Evolutionary conservation across 92 coral and sea anemone genomes (phyloP), one percentile per base, ranked within the genome.

Genomic region (Desmophyllum pertusum): DNA sequence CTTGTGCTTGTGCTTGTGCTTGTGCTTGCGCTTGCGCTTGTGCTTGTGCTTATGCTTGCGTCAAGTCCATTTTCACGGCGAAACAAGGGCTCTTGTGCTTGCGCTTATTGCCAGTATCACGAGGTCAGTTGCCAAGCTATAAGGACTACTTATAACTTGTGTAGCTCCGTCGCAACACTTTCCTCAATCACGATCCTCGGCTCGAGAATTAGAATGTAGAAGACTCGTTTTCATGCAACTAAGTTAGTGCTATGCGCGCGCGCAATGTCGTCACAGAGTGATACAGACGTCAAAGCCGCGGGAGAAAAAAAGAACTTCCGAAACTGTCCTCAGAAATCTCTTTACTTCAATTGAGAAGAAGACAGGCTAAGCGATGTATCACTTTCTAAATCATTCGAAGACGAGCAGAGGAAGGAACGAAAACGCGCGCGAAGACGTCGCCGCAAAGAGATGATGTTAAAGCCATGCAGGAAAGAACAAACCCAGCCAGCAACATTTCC

Each of bases 401-500:
- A 84, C 25, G 85, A 84, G 1, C 74, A 66, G 21, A 88, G 61
- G 46, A 87, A 80, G 57, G 87, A 88, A 77, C 35, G 84, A 51
- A 88, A 78, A 82, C 83, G 87, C 25, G 40, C 55, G 10, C 83
- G 90, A 50, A 77, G 79, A 62, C 83, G 70, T 0, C 88, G 86
- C 33, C 80, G 70, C 11, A 87, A 65, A 66, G 85, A 77, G n/a
- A 85, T 67, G 45, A 76, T 63, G 45, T 39, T 48, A 17, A 87
- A 89, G 27, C 48, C 66, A 40, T 27, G 50, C 77, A 27, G 81
- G 78, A 21, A 81, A 37, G 87, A 86, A 51, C 84, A 80, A 46
- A 35, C 72, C 11, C 85, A 78, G 14, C 68, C 4, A 42, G 89
- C 84, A 27, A 85, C 86, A 37, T 91, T 88, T 62, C 91, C 92